phyloP scores from a whole-genome alignment of 2,797 vertebrate genomes.

The Lemur catta region DNA sequence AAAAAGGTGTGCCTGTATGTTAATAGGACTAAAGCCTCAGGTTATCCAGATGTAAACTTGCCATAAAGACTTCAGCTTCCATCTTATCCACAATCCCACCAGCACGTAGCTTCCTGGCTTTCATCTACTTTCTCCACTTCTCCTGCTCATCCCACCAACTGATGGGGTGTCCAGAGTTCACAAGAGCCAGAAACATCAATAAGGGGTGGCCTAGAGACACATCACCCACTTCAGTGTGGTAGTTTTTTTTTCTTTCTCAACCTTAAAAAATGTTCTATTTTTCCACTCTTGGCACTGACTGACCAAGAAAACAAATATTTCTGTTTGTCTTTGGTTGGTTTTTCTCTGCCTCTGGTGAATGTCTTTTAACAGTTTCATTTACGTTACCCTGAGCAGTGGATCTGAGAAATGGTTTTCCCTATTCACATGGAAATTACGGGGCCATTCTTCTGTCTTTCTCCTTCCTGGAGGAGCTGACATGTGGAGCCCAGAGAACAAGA shows the following conservation, averaged over 20 bases:
- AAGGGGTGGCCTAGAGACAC: not conserved
- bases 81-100: not conserved
- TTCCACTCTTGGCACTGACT: conserved; percentile 80
- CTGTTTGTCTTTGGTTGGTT: conserved; percentile 44
- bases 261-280: conserved; percentile 78
- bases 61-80: not conserved
- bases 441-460: conserved; percentile 78
- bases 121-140: not conserved
- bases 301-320: conserved; percentile 74
- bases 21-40: not conserved
- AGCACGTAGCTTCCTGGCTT: not conserved
- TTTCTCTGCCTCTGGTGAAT: conserved; percentile 53
- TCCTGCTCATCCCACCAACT: not conserved
- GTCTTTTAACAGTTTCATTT: conserved; percentile 82
- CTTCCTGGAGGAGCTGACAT: conserved; percentile 81
- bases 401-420: conserved; percentile 82
- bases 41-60: not conserved
- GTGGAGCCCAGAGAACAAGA: conserved; percentile 78
- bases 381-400: conserved; percentile 77
- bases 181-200: not conserved
- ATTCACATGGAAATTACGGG: conserved; percentile 79
- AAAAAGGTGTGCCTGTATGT: not conserved
- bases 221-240: not conserved
- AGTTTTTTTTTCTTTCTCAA: conserved; percentile 50
- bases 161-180: not conserved